Evolutionary conservation across 2,888 invertebrate genomes (phyloP), one percentile per base, ranked within the genome.

Genomic region (Erebia epiphron): DNA sequence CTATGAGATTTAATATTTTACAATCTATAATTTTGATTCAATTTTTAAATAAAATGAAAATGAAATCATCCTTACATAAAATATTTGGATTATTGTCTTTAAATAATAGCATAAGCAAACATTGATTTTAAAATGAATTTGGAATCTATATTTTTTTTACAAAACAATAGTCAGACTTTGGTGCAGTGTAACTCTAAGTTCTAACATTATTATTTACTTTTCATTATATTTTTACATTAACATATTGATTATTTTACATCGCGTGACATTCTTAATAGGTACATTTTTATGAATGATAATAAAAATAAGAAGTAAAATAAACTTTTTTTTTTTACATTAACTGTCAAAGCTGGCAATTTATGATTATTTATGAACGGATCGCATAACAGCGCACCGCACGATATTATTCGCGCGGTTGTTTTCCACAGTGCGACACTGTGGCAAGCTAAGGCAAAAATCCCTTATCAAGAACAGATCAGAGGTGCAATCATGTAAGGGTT

Each of bases 161-260:
- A 41, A 18, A 41, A 62, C 62, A 62, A 26, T 49, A 49, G 46
- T 62, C 62, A 62, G 62, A 62, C 62, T 62, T 62, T 21, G 46
- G 62, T 62, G 43, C 21, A 62, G 49, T 62, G 49, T 62, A 21
- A 49, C 49, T 62, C 62, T n/a, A n/a, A n/a, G n/a, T n/a, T n/a
- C n/a, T 62, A 62, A 49, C 13, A 62, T 14, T 62, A 2, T 21
- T 61, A 46, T 11, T 60, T 49, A 13, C 2, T 54, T 56, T 56
- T 49, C 21, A 49, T 14, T 49, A 62, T 49, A 49, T 62, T 49
- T 62, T 21, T 49, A 61, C 62, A 61, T 43, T 61, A 18, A 43
- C 41, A 10, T 43, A n/a, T 21, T 56, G 13, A 21, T n/a, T 58
- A 58, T 1, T 35, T 35, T 14, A 35, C 56, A 3, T 56, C 18